A percentile compares a stretch with the other conserved stretches of the same genome.
Conservation (phyloP, 2,797 vertebrate species). For the Eidolon dupreanum region DNA sequence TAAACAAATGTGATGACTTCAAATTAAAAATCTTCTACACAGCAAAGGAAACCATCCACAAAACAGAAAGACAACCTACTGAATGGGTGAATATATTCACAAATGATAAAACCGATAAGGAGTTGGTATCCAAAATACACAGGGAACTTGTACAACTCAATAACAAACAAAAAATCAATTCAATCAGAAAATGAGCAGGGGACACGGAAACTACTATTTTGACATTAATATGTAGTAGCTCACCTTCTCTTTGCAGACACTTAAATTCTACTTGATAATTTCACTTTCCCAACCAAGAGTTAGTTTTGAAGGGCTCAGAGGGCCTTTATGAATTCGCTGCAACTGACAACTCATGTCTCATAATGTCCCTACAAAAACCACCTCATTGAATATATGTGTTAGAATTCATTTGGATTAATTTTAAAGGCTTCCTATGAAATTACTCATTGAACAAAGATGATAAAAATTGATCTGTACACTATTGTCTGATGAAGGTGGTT, state of each 20-base stretch:
- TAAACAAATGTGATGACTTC: background rate
- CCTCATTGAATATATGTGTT: background rate
- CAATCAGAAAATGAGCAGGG: background rate
- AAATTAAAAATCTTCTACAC: background rate
- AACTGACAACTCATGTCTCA: background rate
- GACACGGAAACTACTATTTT: background rate
- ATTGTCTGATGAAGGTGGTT: background rate
- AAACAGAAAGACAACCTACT: no score
- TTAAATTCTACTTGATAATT: background rate
- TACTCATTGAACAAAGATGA: background rate
- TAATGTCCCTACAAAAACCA: background rate
- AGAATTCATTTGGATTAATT: slow-evolving; percentile 2
- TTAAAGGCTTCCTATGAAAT: background rate
- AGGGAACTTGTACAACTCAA: background rate
- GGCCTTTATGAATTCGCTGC: background rate
- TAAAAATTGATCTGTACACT: slow-evolving; percentile 29
- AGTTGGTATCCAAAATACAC: background rate
- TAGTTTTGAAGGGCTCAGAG: background rate
- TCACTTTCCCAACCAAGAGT: background rate
- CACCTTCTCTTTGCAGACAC: background rate
- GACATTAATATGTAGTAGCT: background rate
- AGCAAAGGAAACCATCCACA: no score
- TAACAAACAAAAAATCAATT: background rate
- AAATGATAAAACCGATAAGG: background rate
- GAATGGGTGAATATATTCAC: no score